Evolutionary conservation across 1,140 invertebrate genomes (phyloP).

Genomic region (Rhopalosiphum maidis): DNA sequence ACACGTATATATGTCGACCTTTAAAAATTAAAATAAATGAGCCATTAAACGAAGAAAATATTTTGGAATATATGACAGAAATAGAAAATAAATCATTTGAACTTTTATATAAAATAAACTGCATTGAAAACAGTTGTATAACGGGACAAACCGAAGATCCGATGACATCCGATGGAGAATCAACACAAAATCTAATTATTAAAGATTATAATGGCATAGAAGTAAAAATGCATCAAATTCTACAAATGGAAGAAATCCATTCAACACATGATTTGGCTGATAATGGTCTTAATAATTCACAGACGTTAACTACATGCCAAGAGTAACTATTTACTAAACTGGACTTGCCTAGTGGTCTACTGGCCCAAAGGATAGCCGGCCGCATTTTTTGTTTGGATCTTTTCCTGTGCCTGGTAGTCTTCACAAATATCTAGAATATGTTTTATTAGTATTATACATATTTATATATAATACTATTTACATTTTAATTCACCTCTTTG

Average conservation of each 20-base stretch:
- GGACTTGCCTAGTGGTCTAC: background rate
- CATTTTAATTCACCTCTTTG: background rate
- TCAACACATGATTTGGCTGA: background rate
- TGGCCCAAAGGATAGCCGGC: background rate
- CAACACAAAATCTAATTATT: background rate
- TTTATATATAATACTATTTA: background rate
- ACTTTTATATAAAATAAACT: background rate
- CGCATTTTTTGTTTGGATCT: background rate
- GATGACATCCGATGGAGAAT: slow-evolving; percentile 28
- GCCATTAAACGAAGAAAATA: background rate
- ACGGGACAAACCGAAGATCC: background rate
- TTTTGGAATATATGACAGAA: background rate
- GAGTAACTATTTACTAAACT: background rate
- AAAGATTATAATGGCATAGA: slow-evolving; percentile 17
- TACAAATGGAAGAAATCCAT: background rate
- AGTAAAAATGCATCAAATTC: background rate
- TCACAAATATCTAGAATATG: background rate
- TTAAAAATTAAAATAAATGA: background rate
- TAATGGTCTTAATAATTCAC: background rate
- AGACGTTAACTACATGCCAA: background rate
- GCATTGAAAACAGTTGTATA: slow-evolving; percentile 5
- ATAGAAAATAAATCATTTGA: slow-evolving; percentile 1
- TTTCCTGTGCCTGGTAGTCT: background rate
- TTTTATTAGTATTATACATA: background rate
- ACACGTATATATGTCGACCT: background rate